Conservation (phyloP, 1,140 invertebrate genomes). For the Lutraria rhynchaena region DNA sequence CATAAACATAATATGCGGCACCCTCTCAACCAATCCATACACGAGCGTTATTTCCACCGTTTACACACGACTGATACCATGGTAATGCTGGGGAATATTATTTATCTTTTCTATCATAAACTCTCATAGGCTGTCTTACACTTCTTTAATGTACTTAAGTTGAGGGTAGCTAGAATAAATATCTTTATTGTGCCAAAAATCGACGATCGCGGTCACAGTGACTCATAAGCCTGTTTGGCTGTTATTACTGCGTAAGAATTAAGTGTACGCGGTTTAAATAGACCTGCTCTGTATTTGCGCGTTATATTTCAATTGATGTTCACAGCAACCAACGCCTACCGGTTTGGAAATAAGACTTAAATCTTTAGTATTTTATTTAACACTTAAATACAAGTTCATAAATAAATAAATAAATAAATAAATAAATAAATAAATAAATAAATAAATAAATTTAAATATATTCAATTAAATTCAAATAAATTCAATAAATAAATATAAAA, state of each 20-base stretch:
- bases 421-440: no score
- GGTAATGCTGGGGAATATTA: slow-evolving; percentile 23
- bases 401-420: no score
- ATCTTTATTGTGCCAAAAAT: slow-evolving; percentile 38
- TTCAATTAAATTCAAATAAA: no score
- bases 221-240: slow-evolving; percentile 10
- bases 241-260: not conserved
- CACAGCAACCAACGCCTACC: not conserved
- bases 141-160: slow-evolving; percentile 39
- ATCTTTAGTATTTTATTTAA: not conserved
- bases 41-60: slow-evolving; percentile 11
- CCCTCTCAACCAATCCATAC: slow-evolving; percentile 14
- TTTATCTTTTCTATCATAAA: slow-evolving; percentile 42
- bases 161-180: slow-evolving; percentile 21
- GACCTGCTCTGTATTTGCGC: not conserved
- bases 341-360: not conserved
- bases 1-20: slow-evolving; percentile 27
- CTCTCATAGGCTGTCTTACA: not conserved
- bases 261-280: not conserved
- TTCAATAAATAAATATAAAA: no score
- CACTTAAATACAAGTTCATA: not conserved
- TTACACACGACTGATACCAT: slow-evolving; percentile 16
- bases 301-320: not conserved
- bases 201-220: slow-evolving; percentile 17
- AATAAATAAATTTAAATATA: no score